Conservation (phyloP, 2,888 invertebrate genomes). For the Bedellia somnulentella region DNA sequence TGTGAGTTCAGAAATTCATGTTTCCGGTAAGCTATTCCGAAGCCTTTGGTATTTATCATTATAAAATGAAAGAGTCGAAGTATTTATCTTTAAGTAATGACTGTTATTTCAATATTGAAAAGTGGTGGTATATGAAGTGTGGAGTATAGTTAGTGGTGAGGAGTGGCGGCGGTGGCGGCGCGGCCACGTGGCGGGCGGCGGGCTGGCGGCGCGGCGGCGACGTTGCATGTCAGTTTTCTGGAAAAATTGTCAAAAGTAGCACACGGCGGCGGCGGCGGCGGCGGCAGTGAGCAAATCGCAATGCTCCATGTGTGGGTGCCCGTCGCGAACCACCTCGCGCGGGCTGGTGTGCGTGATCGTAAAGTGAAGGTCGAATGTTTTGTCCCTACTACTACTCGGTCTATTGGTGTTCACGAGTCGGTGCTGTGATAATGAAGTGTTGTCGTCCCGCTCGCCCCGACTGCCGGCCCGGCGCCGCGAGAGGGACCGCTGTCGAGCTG, state of each 20-base stretch:
- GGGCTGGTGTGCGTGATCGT: slow-evolving; percentile 16
- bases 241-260: slow-evolving; percentile 59
- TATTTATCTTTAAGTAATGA: no score
- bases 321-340: slow-evolving; percentile 20
- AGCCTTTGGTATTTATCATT: no score
- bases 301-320: slow-evolving; percentile 34
- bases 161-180: neutral
- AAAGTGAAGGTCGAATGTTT: slow-evolving; percentile 61
- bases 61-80: no score
- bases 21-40: no score
- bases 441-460: slow-evolving; percentile 40
- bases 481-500: slow-evolving; percentile 39
- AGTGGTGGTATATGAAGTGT: no score
- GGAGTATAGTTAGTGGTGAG: neutral
- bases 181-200: slow-evolving; percentile 3
- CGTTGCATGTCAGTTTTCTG: slow-evolving; percentile 54
- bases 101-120: no score
- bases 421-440: slow-evolving; percentile 50
- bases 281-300: slow-evolving; percentile 33
- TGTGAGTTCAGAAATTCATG: no score
- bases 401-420: slow-evolving; percentile 59
- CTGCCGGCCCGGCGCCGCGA: slow-evolving; percentile 18
- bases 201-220: slow-evolving; percentile 19
- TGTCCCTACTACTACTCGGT: slow-evolving; percentile 58
- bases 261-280: slow-evolving; percentile 28